Percentiles rank a stretch among this genome's conserved stretches.
These are phyloP conservation scores for Ariolimax columbianus DNA, from an alignment of 2,888 invertebrate genomes.

Conservation along the genomic window DNA sequence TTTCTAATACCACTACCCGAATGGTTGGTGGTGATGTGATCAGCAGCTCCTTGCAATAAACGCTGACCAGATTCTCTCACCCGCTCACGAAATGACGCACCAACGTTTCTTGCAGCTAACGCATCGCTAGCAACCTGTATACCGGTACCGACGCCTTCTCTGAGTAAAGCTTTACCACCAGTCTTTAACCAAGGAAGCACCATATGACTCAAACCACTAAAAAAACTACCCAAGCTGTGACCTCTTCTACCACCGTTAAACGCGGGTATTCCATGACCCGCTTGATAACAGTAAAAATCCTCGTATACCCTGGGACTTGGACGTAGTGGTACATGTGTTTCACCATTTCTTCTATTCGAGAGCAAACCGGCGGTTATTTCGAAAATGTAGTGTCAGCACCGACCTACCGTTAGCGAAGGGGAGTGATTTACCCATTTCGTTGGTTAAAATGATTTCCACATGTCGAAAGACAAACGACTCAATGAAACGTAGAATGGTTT, in stretches of 20 bases:
- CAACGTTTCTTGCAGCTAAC: not conserved
- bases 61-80: not conserved
- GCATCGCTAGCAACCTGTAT: conserved; percentile 12
- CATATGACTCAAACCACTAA: not conserved
- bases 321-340: not conserved
- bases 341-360: not conserved
- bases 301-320: not conserved
- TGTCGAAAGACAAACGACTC: conserved; percentile 16
- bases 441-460: conserved; percentile 45
- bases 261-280: not conserved
- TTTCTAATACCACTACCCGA: not conserved
- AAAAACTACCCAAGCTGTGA: conserved; percentile 14
- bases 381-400: conserved; percentile 39
- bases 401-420: conserved; percentile 31
- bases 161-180: conserved; percentile 34
- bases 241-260: not conserved
- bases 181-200: conserved; percentile 37
- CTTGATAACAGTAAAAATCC: not conserved
- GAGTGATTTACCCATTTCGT: not conserved
- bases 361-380: not conserved
- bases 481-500: conserved; percentile 36
- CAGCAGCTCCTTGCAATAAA: not conserved
- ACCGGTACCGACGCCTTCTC: conserved; percentile 22
- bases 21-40: not conserved
- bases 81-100: not conserved